Base-by-base conservation (phyloP, 23 tunicate species). In the Diplosoma virens region DNA sequence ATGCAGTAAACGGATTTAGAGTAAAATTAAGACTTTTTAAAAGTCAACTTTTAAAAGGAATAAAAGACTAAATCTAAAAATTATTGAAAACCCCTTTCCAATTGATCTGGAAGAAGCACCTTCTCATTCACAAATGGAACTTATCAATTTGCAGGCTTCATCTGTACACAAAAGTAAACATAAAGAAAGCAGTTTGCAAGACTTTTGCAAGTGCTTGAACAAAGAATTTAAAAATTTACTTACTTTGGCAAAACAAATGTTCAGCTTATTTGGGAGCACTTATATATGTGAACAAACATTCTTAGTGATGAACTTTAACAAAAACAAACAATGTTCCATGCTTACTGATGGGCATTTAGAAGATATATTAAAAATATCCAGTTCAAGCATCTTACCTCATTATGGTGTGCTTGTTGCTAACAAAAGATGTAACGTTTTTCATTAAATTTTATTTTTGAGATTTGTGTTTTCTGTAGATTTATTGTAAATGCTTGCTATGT, bases 41-140 rank as follows among this genome's bases (percentile, higher is more conserved):
- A 73, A 73, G 25, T 73, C 79, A 73, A 22, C 79, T 48, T 76
- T 76, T 59, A 59, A 25, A 59, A n/a, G 71, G 81, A 58, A 76
- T 59, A 71, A 59, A 76, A 30, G 59, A 58, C 81, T 76, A 59
- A 71, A 76, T n/a, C 50, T 76, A 76, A 76, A 76, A 76, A 58
- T 59, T 23, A 76, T 59, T 76, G 81, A 59, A 59, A 59, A 76
- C 25, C 81, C 72, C 30, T 76, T 76, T 59, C 59, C 81, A 76
- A 59, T 76, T 3, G 50, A 76, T 76, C 81, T 48, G 30, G 81
- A 35, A 76, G 70, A 76, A 59, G 81, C 70, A 59, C 81, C 81
- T 76, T 25, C 81, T 32, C 81, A 33, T 76, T 58, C 59, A 59
- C 81, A 76, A 59, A 58, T 76, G 71, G 69, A 76, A 33, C 33